A percentile compares a stretch with the other conserved stretches of the same genome.
These are phyloP conservation scores for Panthera uncia DNA, from an alignment of 2,113 vertebrate genomes.

Conservation along the genomic window DNA sequence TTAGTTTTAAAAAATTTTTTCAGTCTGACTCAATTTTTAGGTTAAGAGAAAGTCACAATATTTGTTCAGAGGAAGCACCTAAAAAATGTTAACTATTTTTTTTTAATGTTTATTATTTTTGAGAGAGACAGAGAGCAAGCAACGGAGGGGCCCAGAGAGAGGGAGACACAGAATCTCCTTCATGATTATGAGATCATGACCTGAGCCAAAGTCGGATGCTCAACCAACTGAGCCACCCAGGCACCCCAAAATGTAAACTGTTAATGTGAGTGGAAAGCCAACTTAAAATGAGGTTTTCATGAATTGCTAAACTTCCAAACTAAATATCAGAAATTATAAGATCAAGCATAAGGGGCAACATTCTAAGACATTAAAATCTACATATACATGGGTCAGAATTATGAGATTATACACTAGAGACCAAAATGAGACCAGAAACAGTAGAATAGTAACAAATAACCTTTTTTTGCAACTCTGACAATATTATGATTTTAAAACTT, in stretches of 20 bases:
- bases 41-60: slow-evolving; percentile 1
- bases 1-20: slow-evolving; percentile 11
- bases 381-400: not conserved
- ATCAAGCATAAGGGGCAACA: not conserved
- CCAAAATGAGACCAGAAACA: slow-evolving; percentile 8
- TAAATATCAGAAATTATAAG: not conserved
- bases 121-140: too few species aligned
- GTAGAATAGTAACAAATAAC: not conserved
- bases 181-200: too few species aligned
- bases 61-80: not conserved
- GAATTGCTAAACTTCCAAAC: not conserved
- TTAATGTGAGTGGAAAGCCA: not conserved
- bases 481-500: not conserved
- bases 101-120: too few species aligned
- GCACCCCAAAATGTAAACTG: not conserved
- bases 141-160: too few species aligned
- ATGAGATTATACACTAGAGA: not conserved
- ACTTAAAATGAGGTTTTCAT: not conserved
- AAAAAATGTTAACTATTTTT: not conserved
- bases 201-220: too few species aligned
- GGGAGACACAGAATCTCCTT: too few species aligned
- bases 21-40: not conserved
- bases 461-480: not conserved
- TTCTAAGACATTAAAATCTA: not conserved
- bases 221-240: too few species aligned